phyloP scores from a whole-genome alignment of 2,888 invertebrate species.

The Drosophila monieri region DNA sequence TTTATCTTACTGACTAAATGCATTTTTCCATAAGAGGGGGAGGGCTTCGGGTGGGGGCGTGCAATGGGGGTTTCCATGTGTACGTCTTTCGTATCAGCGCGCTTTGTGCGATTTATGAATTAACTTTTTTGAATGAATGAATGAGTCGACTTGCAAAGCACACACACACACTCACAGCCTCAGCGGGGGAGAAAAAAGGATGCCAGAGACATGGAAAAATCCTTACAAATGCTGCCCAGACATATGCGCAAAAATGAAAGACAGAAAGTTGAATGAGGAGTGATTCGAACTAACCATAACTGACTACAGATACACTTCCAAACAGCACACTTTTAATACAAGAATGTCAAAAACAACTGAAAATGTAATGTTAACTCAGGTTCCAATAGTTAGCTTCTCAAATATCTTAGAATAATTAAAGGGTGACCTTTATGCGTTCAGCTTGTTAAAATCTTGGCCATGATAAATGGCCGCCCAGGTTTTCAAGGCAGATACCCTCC shows the following conservation, averaged over 20 bases:
- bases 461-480: slow-evolving; percentile 65
- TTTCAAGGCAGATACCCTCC: slow-evolving; percentile 41
- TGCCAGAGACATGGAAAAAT: slow-evolving; percentile 61
- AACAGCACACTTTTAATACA: background rate
- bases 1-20: slow-evolving; percentile 71
- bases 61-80: slow-evolving; percentile 35
- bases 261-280: slow-evolving; percentile 39
- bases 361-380: too few species aligned
- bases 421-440: slow-evolving; percentile 37
- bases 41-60: slow-evolving; percentile 2
- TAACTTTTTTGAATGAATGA: slow-evolving; percentile 69
- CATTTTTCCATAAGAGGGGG: slow-evolving; percentile 57
- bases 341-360: too few species aligned
- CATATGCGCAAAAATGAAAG: slow-evolving; percentile 56
- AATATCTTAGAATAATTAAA: background rate
- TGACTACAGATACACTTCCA: slow-evolving; percentile 2
- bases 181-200: slow-evolving; percentile 24
- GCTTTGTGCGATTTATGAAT: slow-evolving; percentile 78
- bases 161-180: slow-evolving; percentile 25
- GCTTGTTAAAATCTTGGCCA: slow-evolving; percentile 60
- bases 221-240: slow-evolving; percentile 74
- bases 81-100: slow-evolving; percentile 68
- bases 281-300: slow-evolving; percentile 41
- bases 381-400: background rate
- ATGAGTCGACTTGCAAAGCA: slow-evolving; percentile 69